Evolutionary conservation across 2,888 invertebrate genomes (phyloP), one percentile per base, ranked within the genome.

Genomic region (Abrostola triplasia): DNA sequence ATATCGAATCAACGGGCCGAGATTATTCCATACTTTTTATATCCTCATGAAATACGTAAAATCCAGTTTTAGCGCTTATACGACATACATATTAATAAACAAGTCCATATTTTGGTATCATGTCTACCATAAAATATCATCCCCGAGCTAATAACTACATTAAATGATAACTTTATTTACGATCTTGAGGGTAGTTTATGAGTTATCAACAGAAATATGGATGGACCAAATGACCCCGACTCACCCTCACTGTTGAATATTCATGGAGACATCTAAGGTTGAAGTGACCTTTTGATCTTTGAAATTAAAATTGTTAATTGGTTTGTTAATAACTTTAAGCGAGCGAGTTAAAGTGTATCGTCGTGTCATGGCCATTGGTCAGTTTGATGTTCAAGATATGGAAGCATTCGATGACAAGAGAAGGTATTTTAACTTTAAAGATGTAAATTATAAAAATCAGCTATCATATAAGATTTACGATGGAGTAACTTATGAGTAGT

Each of bases 151-250:
- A 68, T 68, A 67, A 57, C 68, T 56, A 65, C 53, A 67, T 67
- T 71, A 72, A 66, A 75, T 67, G 9, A 56, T 73, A 73, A 76
- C 70, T 71, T 70, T 64, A 62, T 74, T 67, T 62, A 75, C 41
- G 75, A 59, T 36, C 42, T 61, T 54, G 24, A 11, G 37, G 35
- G 12, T 44, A 42, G 50, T 77, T 63, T 74, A 76, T 57, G 64
- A 48, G 42, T 36, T 59, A 65, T 56, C 52, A 53, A 36, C 11
- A 57, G 41, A 44, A 35, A 49, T 41, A 63, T 42, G 24, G 42
- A 67, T 10, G 42, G 59, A 61, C 40, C 42, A 60, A 49, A 42
- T 68, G 49, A 56, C 41, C 38, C 52, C 7, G 59, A 74, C 47
- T 47, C 47, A 53, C 41, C 42, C 9, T 8, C 35, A 38, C 12